Evolutionary conservation across 2,888 invertebrate genomes (phyloP).

Genomic region (Octodonta nipae): DNA sequence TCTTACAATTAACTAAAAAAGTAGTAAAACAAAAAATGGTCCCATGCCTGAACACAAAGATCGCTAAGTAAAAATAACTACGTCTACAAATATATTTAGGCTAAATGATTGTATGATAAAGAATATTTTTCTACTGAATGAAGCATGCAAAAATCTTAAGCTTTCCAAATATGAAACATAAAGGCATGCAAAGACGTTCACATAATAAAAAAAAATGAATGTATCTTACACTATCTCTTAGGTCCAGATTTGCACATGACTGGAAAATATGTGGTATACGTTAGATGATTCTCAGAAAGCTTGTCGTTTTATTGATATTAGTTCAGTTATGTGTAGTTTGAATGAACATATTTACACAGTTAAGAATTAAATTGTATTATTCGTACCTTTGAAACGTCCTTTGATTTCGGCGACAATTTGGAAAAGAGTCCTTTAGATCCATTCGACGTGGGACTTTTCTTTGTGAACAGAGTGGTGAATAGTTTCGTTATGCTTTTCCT

Average conservation of each 20-base stretch:
- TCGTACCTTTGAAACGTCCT: constrained; percentile 49
- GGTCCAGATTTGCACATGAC: constrained; percentile 45
- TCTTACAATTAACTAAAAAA: too few species aligned
- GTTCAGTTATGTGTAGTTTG: too few species aligned
- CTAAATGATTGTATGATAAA: too few species aligned
- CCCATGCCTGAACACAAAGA: too few species aligned
- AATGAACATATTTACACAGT: too few species aligned
- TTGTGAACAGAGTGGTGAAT: constrained; percentile 69
- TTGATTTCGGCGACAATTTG: constrained; percentile 47
- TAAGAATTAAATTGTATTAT: constrained; percentile 11
- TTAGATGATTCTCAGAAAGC: constrained; percentile 2
- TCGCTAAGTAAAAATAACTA: too few species aligned
- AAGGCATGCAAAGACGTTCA: too few species aligned
- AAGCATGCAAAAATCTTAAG: too few species aligned
- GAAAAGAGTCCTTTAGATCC: constrained; percentile 39
- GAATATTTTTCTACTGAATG: too few species aligned
- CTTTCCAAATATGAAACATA: too few species aligned
- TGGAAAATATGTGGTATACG: constrained; percentile 33
- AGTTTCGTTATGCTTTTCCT: constrained; percentile 74
- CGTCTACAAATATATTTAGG: too few species aligned
- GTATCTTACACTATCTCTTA: constrained; percentile 31
- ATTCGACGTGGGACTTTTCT: constrained; percentile 40
- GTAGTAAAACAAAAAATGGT: too few species aligned
- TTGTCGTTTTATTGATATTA: constrained; percentile 3
- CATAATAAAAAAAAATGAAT: constrained; percentile 7